These are phyloP conservation scores for Mactra quadrangularis DNA, from an alignment of 1,140 invertebrate species.

Conservation along the genomic window DNA sequence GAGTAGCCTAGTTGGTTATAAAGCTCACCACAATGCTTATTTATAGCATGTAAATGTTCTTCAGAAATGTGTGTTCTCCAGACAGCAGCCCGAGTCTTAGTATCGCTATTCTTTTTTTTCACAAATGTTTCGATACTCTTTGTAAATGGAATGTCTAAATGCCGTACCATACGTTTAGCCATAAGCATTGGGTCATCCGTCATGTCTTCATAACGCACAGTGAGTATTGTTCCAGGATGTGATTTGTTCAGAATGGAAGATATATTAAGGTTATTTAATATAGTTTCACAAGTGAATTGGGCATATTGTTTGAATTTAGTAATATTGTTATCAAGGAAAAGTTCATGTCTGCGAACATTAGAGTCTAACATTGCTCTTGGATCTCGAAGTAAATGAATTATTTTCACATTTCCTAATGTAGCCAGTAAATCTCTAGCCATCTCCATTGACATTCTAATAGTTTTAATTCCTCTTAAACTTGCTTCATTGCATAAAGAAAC, in stretches of 20 bases:
- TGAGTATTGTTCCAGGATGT: conserved; percentile 19
- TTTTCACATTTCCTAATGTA: not conserved
- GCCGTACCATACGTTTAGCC: conserved; percentile 7
- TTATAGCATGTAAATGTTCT: not conserved
- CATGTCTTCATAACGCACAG: conserved; percentile 53
- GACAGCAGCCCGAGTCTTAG: conserved; percentile 90
- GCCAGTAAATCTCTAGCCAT: not conserved
- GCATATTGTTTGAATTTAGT: conserved; percentile 1
- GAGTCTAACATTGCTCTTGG: conserved; percentile 58
- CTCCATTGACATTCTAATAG: conserved; percentile 31
- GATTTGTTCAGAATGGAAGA: not conserved
- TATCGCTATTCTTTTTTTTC: conserved; percentile 21
- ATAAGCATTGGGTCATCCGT: conserved; percentile 12
- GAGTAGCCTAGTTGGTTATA: not conserved
- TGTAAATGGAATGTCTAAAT: conserved; percentile 22
- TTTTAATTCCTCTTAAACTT: conserved; percentile 9
- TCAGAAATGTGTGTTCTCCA: conserved; percentile 85
- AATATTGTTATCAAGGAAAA: not conserved
- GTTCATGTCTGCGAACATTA: conserved; percentile 47
- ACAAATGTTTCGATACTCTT: not conserved
- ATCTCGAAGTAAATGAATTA: conserved; percentile 51
- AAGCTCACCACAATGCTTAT: conserved; percentile 10
- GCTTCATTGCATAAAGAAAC: conserved; percentile 6
- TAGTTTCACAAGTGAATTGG: conserved; percentile 14
- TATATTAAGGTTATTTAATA: not conserved